These are phyloP conservation scores for Enteromius paludinosus DNA, from an alignment of 2,797 vertebrate species.

Conservation along the genomic window DNA sequence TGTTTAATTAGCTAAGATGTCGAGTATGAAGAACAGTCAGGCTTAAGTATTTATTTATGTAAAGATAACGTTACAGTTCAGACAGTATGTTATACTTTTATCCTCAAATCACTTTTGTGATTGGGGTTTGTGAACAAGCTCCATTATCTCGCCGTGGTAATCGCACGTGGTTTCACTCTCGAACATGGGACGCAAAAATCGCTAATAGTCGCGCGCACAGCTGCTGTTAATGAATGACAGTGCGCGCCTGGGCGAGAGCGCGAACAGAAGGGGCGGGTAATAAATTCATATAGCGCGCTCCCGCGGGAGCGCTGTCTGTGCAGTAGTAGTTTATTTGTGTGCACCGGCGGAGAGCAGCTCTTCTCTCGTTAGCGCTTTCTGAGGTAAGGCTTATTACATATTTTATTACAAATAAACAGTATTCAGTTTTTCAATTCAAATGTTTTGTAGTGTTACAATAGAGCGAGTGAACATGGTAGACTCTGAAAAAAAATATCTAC, in stretches of 20 bases:
- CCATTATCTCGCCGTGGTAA: conserved; percentile 1
- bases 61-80: not conserved
- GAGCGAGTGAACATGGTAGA: not conserved
- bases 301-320: conserved; percentile 13
- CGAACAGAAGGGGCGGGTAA: conserved; percentile 32
- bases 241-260: conserved; percentile 3
- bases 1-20: not conserved
- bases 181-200: not conserved
- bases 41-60: not conserved
- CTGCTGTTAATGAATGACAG: conserved; percentile 29
- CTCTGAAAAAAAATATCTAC: not conserved
- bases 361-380: conserved; percentile 3
- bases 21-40: not conserved
- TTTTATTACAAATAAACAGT: not conserved
- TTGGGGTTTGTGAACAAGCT: not conserved
- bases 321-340: conserved; percentile 32
- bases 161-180: not conserved
- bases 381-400: conserved; percentile 32
- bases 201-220: conserved; percentile 1
- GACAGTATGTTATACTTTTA: not conserved
- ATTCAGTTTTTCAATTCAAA: not conserved
- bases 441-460: not conserved
- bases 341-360: not conserved
- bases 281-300: conserved; percentile 29
- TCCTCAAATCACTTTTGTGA: not conserved